Base-by-base conservation (phyloP, 2,797 vertebrate species). In the Ctenosaura bakeri region DNA sequence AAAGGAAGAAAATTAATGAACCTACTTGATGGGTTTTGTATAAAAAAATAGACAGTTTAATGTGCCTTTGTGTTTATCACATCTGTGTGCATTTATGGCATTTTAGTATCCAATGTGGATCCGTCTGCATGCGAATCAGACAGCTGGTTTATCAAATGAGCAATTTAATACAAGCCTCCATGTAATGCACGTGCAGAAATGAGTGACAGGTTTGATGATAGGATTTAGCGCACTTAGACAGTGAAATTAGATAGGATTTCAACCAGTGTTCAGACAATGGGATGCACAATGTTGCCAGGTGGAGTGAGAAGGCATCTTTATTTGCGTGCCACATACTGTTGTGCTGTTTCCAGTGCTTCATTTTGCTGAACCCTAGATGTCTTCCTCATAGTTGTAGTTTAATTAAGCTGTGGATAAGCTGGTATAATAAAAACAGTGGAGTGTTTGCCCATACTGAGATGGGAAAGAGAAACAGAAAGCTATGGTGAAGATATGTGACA, bases 71-170 rank as follows among this genome's bases (percentile, higher is more conserved):
- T 83, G 35, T 77, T 83, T 66, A 83, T 74, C 71, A 90, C 85
- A 90, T 87, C 79, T 90, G 89, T 87, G 56, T 87, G 85, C 79
- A 69, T 83, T 87, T 87, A 84, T 81, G 38, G 56, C 56, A 85
- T 78, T 64, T 38, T 38, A 16, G 46, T 64, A 69, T 91, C 54
- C 56, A 87, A n/a, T 10, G 0, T 3, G 14, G 82, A 86, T 79
- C 89, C 88, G 50, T n/a, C 86, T 82, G 81, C 90, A 83, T 89
- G 69, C 66, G 87, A 9, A 77, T 81, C 22, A 80, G 80, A 69
- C 42, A 87, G 52, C 81, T 87, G 90, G 46, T 46, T 88, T 54
- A 73, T 56, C 26, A 12, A 69, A 81, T 18, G 16, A 10, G 3
- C 46, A 79, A n/a, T 54, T 71, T 80, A 74, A 62, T 59, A 1